Base-by-base conservation (phyloP, 2,113 vertebrate genomes). In the Hippocampus mohnikei region DNA sequence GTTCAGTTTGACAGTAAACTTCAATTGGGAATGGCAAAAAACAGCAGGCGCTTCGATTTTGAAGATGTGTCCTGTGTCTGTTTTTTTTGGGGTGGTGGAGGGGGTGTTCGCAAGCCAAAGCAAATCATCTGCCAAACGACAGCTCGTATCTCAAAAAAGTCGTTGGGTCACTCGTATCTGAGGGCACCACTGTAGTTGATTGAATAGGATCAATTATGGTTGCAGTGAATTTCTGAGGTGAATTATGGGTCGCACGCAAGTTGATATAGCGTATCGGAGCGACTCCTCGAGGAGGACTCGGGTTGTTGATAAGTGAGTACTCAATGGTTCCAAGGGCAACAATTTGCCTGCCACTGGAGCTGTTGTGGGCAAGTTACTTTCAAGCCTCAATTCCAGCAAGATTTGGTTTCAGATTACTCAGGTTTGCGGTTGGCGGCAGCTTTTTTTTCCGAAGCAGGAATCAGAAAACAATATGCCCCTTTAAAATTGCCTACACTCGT, bases 401-500 rank as follows among this genome's bases (percentile, higher is more conserved):
- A 62, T 60, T 62, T 21, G 21, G 21, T n/a, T 23, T 41, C 8
- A 21, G 13, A 41, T 41, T 59, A 10, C 50, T 40, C 8, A 62
- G 82, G 61, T 75, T 78, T 72, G 66, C 29, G 75, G 70, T 58
- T 66, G 46, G 46, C 58, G 41, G 13, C 6, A 61, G 46, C 27
- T 62, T 75, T 18, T 73, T 76, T 44, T 44, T 3, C 25, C 10
- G 25, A 42, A 23, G 15, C 64, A 72, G n/a, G 66, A 74, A 63
- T 69, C 55, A 37, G 52, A 74, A 25, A 41, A 74, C 69, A 72
- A 66, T 20, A 66, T 20, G 21, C 25, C 52, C 53, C 41, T 76
- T 69, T 69, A 67, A 62, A 76, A 60, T 78, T 80, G 78, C 85
- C 84, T 71, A 81, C 87, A 78, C 70, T 27, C 5, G 69, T 84